Base-by-base conservation (phyloP, 2,888 invertebrate genomes). In the Tinea trinotella region DNA sequence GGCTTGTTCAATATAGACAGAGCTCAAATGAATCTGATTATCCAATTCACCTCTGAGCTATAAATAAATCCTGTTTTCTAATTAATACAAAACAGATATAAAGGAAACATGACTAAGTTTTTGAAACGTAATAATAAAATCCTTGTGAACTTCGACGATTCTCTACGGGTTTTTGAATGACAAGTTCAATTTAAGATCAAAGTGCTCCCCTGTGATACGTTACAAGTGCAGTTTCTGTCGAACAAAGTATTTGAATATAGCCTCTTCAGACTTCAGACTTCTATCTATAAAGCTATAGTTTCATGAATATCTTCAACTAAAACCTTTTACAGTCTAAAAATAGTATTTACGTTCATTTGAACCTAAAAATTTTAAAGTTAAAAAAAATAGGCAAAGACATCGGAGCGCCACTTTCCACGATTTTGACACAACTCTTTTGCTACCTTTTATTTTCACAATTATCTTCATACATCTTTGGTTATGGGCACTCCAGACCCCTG, bases 1-100 rank as follows among this genome's bases (percentile, higher is more conserved):
- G 65, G 61, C 64, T 64, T 60, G 65, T 66, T 61, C 70, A 40
- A 18, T 6, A 15, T 73, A 75, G 74, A 79, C 75, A 79, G 77
- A 78, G 72, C 67, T 62, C 68, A 73, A 74, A 76, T 74, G 70
- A 76, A 79, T 72, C 70, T 71, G 75, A 79, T 74, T 68, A 70
- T 71, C 69, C 61, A 60, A 65, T 65, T 65, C 63, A 63, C 54
- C 40, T 40, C 15, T 15, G 40, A 40, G 40, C 12, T 40, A 40
- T 40, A 40, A 40, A 40, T 40, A 40, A 40, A 13, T 40, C 15
- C 6, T 7, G 2, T 15, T 40, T 12, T 12, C n/a, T n/a, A n/a
- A n/a, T n/a, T n/a, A n/a, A n/a, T n/a, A n/a, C n/a, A n/a, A n/a
- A n/a, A n/a, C n/a, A n/a, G n/a, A n/a, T n/a, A 40, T 1, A 7